These are phyloP conservation scores for Megaceryle torquata DNA, from an alignment of 2,113 vertebrate genomes.

Conservation along the genomic window DNA sequence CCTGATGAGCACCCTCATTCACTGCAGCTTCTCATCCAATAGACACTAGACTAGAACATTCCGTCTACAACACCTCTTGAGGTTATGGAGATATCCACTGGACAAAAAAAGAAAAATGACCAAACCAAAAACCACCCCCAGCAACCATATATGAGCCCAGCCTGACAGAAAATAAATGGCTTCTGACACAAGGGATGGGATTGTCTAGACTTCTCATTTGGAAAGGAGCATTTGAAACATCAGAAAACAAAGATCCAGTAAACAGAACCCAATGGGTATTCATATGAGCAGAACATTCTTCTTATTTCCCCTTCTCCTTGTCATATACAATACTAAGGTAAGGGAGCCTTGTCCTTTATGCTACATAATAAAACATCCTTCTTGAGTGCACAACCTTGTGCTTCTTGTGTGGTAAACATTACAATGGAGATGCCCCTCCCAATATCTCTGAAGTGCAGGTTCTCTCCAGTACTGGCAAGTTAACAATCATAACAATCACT, in stretches of 20 bases:
- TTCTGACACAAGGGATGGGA: conserved; percentile 53
- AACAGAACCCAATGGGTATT: conserved; percentile 33
- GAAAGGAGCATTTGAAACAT: conserved; percentile 36
- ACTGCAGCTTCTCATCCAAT: conserved; percentile 67
- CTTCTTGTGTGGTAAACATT: conserved; percentile 64
- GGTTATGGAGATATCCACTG: conserved; percentile 8
- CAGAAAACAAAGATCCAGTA: conserved; percentile 44
- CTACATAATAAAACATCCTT: conserved; percentile 54
- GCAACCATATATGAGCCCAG: background rate
- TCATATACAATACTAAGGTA: conserved; percentile 9
- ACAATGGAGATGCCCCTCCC: background rate
- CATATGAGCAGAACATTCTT: conserved; percentile 12
- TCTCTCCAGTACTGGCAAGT: conserved; percentile 46
- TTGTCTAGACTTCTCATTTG: conserved; percentile 46
- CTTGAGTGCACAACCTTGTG: conserved; percentile 66
- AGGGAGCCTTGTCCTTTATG: conserved; percentile 50
- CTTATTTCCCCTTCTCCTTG: conserved; percentile 19
- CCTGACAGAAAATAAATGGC: conserved; percentile 16
- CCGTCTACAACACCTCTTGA: background rate
- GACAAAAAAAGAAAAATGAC: background rate
- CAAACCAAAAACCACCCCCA: background rate
- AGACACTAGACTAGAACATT: background rate
- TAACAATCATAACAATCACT: conserved; percentile 16
- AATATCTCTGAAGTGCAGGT: conserved; percentile 51
- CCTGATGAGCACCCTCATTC: conserved; percentile 48